Base-by-base conservation (phyloP, 2,888 invertebrate species). In the Lycia hirtaria region DNA sequence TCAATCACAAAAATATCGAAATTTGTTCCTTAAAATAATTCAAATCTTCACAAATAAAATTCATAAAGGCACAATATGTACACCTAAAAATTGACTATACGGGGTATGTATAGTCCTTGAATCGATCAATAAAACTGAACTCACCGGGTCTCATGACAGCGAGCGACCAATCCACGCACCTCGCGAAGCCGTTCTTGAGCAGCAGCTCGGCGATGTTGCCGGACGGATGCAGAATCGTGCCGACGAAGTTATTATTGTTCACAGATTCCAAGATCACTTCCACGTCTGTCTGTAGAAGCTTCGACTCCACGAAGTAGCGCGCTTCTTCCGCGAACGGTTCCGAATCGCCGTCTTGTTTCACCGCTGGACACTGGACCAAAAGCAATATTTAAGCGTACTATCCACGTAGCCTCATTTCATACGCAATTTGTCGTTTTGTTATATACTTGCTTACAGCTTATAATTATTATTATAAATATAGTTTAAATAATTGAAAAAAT, bases 191-290 rank as follows among this genome's bases (percentile, higher is more conserved):
- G 83, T 98, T 97, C 53, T 94, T 93, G 65, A 99, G 85, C 59
- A 99, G 90, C 20, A 96, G 94, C 82, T 99, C 99, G 0, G 99
- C 98, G 76, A 99, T 99, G 82, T 98, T 98, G 28, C 96, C 96
- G 78, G 93, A 95, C 0, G 99, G 99, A 87, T 98, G 98, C 41
- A 98, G 77, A 68, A 99, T 96, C 24, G 97, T 97, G 30, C 99
- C 99, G 54, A 99, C 96, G 75, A 98, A 97, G 82, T 98, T 98
- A 75, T 96, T 96, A 82, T 98, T 99, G 74, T 97, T 97, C 0
- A 97, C 96, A 0, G 98, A 97, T 78, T 99, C 98, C 37, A 99
- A 92, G 28, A 98, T 94, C 14, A 98, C 95, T 81, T 98, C 96
- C 0, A 98, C 94, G 80, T 98, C 97, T 55, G 97, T 94, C 76